Evolutionary conservation across 1,140 invertebrate species (phyloP).

Genomic region (Leptestheria dahalacensis): DNA sequence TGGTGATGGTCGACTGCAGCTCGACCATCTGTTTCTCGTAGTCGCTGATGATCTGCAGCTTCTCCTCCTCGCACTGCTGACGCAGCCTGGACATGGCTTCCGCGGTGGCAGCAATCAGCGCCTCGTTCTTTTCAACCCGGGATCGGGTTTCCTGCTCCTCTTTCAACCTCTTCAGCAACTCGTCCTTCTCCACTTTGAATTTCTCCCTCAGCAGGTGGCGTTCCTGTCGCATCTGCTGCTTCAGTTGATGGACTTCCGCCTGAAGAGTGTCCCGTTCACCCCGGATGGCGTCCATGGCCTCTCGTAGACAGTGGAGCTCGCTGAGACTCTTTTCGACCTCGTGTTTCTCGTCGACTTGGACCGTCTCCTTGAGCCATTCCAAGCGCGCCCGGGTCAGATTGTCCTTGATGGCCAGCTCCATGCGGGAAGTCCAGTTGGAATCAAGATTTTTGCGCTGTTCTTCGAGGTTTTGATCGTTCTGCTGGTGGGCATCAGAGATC

Average conservation of each 20-base stretch:
- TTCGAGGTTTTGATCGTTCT: slow-evolving; percentile 1
- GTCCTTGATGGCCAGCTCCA: not conserved
- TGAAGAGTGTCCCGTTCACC: slow-evolving; percentile 1
- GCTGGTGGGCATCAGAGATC: not conserved
- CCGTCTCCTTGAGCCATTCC: slow-evolving; percentile 4
- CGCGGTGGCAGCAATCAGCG: slow-evolving; percentile 1
- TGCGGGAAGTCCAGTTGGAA: not conserved
- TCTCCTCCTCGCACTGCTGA: slow-evolving; percentile 9
- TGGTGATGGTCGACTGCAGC: not conserved
- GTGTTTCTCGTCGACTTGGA: not conserved
- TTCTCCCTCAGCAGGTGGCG: not conserved
- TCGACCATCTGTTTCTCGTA: slow-evolving; percentile 2
- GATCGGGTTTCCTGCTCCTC: not conserved
- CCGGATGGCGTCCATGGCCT: not conserved
- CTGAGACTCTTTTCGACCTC: slow-evolving; percentile 5
- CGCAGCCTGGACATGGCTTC: slow-evolving; percentile 4
- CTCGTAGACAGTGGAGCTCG: slow-evolving; percentile 5
- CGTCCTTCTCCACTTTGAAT: slow-evolving; percentile 3
- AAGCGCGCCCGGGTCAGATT: slow-evolving; percentile 1
- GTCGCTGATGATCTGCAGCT: not conserved
- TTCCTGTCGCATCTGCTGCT: slow-evolving; percentile 1
- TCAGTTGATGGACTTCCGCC: not conserved
- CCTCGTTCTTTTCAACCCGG: not conserved
- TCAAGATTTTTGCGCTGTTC: not conserved
- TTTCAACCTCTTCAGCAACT: not conserved